Evolutionary conservation across 2,888 invertebrate species (phyloP).

Genomic region (Sylvicola cinctus): DNA sequence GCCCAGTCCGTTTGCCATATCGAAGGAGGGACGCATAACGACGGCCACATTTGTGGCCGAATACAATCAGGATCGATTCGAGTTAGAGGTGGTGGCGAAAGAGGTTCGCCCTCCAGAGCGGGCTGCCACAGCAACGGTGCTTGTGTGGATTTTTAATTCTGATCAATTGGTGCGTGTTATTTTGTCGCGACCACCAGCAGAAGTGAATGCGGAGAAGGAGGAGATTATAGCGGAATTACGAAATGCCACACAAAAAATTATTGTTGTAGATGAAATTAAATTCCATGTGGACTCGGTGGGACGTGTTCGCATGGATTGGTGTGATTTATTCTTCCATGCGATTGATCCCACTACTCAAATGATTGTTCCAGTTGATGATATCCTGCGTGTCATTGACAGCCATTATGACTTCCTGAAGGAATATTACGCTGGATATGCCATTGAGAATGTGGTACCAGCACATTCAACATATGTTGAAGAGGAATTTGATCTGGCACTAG

Average conservation of each 20-base stretch:
- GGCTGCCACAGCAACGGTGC: conserved; percentile 53
- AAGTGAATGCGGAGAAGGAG: conserved; percentile 46
- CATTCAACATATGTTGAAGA: conserved; percentile 44
- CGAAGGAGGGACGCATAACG: conserved; percentile 21
- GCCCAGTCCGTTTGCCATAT: conserved; percentile 53
- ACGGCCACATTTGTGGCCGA: conserved; percentile 72
- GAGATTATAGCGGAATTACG: conserved; percentile 52
- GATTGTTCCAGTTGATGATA: conserved; percentile 56
- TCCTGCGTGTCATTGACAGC: conserved; percentile 60
- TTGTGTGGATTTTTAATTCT: conserved; percentile 79
- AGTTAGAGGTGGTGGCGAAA: conserved; percentile 63
- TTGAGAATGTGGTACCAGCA: conserved; percentile 53
- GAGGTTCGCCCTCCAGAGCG: conserved; percentile 61
- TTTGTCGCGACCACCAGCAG: conserved; percentile 58
- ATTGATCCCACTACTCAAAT: conserved; percentile 53
- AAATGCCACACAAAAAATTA: conserved; percentile 52
- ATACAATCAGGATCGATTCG: conserved; percentile 73
- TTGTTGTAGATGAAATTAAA: conserved; percentile 60
- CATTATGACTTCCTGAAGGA: conserved; percentile 64
- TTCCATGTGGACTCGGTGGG: conserved; percentile 44
- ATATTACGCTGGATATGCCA: conserved; percentile 50
- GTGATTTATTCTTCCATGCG: conserved; percentile 68
- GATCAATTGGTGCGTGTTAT: conserved; percentile 68
- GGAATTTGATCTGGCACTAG: conserved; percentile 67
- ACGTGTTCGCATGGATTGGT: conserved; percentile 36